phyloP scores from a whole-genome alignment of 2,797 vertebrate species.

The Ctenosaura bakeri region DNA sequence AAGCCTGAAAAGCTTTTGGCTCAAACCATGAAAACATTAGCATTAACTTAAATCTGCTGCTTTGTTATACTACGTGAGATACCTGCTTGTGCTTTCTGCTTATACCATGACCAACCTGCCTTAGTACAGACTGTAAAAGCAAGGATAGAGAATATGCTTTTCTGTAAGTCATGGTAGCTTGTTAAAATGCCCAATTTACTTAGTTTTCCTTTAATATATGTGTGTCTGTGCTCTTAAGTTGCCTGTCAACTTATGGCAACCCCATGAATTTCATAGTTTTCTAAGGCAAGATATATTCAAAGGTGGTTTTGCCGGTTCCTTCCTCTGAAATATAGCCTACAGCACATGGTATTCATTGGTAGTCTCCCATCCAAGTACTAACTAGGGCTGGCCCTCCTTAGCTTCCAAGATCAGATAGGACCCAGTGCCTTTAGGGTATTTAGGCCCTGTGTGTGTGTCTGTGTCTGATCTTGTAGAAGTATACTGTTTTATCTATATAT shows the following conservation, averaged over 20 bases:
- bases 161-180: not conserved
- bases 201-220: not conserved
- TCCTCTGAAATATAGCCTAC: too few relatives aligned
- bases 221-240: too few relatives aligned
- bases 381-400: too few relatives aligned
- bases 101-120: conserved; percentile 10
- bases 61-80: conserved; percentile 74
- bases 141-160: not conserved
- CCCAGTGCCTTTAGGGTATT: too few relatives aligned
- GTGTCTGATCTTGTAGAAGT: not conserved
- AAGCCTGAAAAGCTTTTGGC: conserved; percentile 78
- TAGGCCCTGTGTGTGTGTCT: too few relatives aligned
- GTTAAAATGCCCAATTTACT: not conserved
- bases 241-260: too few relatives aligned
- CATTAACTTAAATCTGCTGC: conserved; percentile 78
- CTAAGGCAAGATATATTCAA: too few relatives aligned
- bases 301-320: too few relatives aligned
- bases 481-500: not conserved
- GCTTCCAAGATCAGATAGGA: too few relatives aligned
- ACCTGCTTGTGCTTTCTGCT: conserved; percentile 63
- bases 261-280: too few relatives aligned
- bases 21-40: conserved; percentile 77
- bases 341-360: too few relatives aligned
- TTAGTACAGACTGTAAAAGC: conserved; percentile 1
- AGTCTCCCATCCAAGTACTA: too few relatives aligned